Evolutionary conservation across 2,888 invertebrate species (phyloP).

Genomic region (Blastobasis lacticolella): DNA sequence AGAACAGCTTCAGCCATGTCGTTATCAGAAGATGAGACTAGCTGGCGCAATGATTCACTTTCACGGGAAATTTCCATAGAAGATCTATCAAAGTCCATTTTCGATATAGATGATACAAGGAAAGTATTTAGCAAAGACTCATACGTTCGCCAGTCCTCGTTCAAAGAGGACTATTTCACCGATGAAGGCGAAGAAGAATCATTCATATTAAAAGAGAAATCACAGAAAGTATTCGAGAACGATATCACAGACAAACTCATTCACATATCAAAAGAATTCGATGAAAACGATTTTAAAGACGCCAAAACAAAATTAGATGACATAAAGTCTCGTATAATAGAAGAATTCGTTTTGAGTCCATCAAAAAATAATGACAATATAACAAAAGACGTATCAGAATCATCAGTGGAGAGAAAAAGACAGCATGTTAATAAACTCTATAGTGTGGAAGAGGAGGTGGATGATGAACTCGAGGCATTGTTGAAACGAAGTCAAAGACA

Average conservation of each 20-base stretch:
- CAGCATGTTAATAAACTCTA: slow-evolving; percentile 38
- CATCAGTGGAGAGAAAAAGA: slow-evolving; percentile 50
- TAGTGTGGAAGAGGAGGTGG: slow-evolving; percentile 67
- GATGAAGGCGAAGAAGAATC: slow-evolving; percentile 60
- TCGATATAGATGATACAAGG: slow-evolving; percentile 65
- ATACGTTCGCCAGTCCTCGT: slow-evolving; percentile 57
- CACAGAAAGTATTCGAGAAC: slow-evolving; percentile 60
- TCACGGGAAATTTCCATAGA: slow-evolving; percentile 75
- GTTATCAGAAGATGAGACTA: slow-evolving; percentile 77
- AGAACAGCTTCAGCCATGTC: slow-evolving; percentile 79
- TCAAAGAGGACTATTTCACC: slow-evolving; percentile 62
- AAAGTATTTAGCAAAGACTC: slow-evolving; percentile 70
- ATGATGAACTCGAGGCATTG: slow-evolving; percentile 77
- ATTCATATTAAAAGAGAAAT: slow-evolving; percentile 51
- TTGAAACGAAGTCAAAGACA: slow-evolving; percentile 79
- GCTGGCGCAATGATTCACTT: slow-evolving; percentile 67
- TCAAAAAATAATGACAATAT: slow-evolving; percentile 45
- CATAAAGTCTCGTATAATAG: slow-evolving; percentile 57
- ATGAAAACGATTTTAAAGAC: slow-evolving; percentile 48
- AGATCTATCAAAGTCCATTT: slow-evolving; percentile 69
- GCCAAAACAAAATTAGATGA: slow-evolving; percentile 46
- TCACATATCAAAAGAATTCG: slow-evolving; percentile 62
- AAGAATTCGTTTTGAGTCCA: slow-evolving; percentile 57
- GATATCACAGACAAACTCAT: slow-evolving; percentile 66
- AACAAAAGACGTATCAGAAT: slow-evolving; percentile 57